Evolutionary conservation across 2,113 vertebrate genomes (phyloP), one percentile per base, ranked within the genome.

Genomic region (Toxotes chatareus): DNA sequence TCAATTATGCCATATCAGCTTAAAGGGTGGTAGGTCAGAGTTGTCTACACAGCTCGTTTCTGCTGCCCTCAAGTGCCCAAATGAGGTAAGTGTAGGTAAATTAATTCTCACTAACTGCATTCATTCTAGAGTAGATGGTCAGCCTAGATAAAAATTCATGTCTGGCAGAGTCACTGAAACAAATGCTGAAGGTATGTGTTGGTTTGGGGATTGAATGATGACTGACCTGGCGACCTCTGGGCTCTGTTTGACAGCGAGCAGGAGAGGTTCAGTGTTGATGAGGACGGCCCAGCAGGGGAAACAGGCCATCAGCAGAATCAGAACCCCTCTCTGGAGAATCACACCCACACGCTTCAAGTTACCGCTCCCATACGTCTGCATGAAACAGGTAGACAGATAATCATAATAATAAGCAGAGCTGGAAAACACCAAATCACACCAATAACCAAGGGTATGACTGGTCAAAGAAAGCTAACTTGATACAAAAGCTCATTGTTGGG

Each of bases 261-360:
- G 91, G 4, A 99, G 93, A 11, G 68, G 81, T 88, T 98, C 94
- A 0, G 97, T 98, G 94, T 99, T 99, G 87, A 99, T 86, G 83
- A 99, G 96, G 65, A 99, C 0, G 0, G 97, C 97, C 98, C 98
- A 99, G 93, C 98, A 99, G 51, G 98, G 98, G 55, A 97, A 96
- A 91, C 97, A 99, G 91, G 95, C 96, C 9, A 99, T 93, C 27
- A 99, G 93, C 36, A 99, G 94, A 68, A 98, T 96, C 73, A 99
- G 94, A 23, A 93, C 40, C 7, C 96, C 96, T 4, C 95, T 92
- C 89, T 99, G 98, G 51, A 99, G 94, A 87, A 99, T 96, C 85
- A 96, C 95, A 2, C 98, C 98, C 32, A 99, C 96, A 0, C 96
- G 89, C 94, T 97, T 98, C 94, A 98, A 63, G 91, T 99, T 99